Evolutionary conservation across 2,888 invertebrate species (phyloP).

Genomic region (Micoletzkya japonica): DNA sequence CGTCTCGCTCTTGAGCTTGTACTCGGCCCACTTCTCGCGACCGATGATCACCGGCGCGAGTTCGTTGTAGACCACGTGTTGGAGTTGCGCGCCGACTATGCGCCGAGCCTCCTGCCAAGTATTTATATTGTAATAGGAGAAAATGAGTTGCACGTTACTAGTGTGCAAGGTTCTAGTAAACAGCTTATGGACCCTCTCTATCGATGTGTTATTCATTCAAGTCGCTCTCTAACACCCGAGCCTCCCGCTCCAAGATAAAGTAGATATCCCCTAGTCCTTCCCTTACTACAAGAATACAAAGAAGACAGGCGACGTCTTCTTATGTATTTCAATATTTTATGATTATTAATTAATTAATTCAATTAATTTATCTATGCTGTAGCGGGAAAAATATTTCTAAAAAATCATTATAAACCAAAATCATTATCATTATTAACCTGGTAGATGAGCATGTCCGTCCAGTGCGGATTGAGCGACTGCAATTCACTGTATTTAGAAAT

Average conservation of each 20-base stretch:
- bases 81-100: conserved; percentile 70
- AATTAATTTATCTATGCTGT: conserved; percentile 31
- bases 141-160: not conserved
- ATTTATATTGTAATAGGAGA: not conserved
- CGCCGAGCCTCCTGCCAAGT: conserved; percentile 64
- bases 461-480: conserved; percentile 58
- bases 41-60: conserved; percentile 49
- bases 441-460: conserved; percentile 65
- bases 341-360: not conserved
- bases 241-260: too few relatives aligned
- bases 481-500: too few relatives aligned
- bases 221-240: too few relatives aligned
- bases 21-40: conserved; percentile 21
- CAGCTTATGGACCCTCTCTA: not conserved
- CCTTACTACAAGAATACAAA: too few relatives aligned
- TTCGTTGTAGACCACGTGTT: conserved; percentile 65
- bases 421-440: conserved; percentile 45
- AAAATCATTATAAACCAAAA: not conserved
- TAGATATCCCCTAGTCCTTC: too few relatives aligned
- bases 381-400: conserved; percentile 64
- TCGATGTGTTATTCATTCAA: too few relatives aligned
- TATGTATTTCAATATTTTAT: not conserved
- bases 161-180: not conserved
- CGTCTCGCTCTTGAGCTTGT: conserved; percentile 19
- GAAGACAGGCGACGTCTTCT: too few relatives aligned